Evolutionary conservation across 2,888 invertebrate species (phyloP), one percentile per base, ranked within the genome.

Genomic region (Platycheirus rosarum): DNA sequence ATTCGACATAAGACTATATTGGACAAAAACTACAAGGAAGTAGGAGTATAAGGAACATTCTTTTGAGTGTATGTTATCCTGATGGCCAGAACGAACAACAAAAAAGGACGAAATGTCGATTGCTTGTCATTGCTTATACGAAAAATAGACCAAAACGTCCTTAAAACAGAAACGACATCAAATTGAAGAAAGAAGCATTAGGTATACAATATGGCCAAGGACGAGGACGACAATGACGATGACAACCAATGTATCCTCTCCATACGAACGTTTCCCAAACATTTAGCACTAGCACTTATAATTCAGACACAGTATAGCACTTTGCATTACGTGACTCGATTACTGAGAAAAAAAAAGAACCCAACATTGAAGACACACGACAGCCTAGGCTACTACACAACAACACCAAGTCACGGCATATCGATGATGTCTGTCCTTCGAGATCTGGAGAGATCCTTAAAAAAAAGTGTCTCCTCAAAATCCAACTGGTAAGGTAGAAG

Each of bases 291-390:
- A 11, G 48, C 37, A 85, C 85, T 85, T 85, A 85, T 86, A 85
- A 86, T 86, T 85, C 85, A 85, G 85, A 85, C 85, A 85, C 85
- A 85, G 85, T 85, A 85, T 85, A 86, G 85, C 85, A 86, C 86
- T 85, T 85, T 85, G 79, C 71, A 85, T 85, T 85, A 86, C 86
- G 86, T 86, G 86, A 85, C 85, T 84, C 66, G 85, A 85, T 80
- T 86, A 29, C 71, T 53, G 16, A 44, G 48, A 65, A 37, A 62
- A 57, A 48, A 63, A 16, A 18, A 46, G 6, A 55, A 44, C 49
- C 32, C 40, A 48, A 73, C 57, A 55, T 9, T 40, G 14, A 65
- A 60, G 66, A 66, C 53, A 68, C 55, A 66, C 49, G 62, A 73
- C 57, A 18, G 68, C 69, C 68, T n/a, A 44, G 48, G 77, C 42